A percentile compares a stretch with the other conserved stretches of the same genome.
phyloP scores from a whole-genome alignment of 1,140 invertebrate genomes.

The Charaxes varanes region DNA sequence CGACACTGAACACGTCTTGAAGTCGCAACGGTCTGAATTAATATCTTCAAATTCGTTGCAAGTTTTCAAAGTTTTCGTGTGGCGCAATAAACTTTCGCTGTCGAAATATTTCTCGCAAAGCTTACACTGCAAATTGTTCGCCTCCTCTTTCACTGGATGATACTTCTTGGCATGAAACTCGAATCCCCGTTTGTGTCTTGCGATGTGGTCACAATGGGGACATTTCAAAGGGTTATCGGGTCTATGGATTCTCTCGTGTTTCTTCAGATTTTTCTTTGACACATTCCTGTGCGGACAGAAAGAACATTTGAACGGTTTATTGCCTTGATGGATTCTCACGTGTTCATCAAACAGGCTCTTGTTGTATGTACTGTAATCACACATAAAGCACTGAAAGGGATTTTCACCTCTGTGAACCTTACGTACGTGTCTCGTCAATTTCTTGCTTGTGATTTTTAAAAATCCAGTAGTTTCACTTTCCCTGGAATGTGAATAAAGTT shows the following conservation, averaged over 20 bases:
- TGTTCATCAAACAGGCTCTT: slow-evolving; percentile 49
- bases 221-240: slow-evolving; percentile 50
- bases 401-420: slow-evolving; percentile 49
- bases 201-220: slow-evolving; percentile 39
- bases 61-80: neutral
- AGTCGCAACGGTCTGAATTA: slow-evolving; percentile 14
- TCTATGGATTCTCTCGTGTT: slow-evolving; percentile 49
- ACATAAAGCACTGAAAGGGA: slow-evolving; percentile 54
- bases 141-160: slow-evolving; percentile 12
- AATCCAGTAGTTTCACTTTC: too few relatives aligned
- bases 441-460: too few relatives aligned
- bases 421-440: slow-evolving; percentile 40
- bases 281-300: slow-evolving; percentile 45
- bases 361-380: slow-evolving; percentile 55
- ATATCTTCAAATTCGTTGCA: neutral
- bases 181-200: slow-evolving; percentile 26
- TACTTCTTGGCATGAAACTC: slow-evolving; percentile 28
- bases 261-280: slow-evolving; percentile 56
- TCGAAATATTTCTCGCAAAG: slow-evolving; percentile 23
- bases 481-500: too few relatives aligned
- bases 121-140: slow-evolving; percentile 8
- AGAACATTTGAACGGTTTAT: slow-evolving; percentile 53
- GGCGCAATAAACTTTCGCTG: neutral
- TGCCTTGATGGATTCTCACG: slow-evolving; percentile 46
- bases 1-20: slow-evolving; percentile 10